Base-by-base conservation (phyloP, 2,888 invertebrate species). In the Hartigia nigra region DNA sequence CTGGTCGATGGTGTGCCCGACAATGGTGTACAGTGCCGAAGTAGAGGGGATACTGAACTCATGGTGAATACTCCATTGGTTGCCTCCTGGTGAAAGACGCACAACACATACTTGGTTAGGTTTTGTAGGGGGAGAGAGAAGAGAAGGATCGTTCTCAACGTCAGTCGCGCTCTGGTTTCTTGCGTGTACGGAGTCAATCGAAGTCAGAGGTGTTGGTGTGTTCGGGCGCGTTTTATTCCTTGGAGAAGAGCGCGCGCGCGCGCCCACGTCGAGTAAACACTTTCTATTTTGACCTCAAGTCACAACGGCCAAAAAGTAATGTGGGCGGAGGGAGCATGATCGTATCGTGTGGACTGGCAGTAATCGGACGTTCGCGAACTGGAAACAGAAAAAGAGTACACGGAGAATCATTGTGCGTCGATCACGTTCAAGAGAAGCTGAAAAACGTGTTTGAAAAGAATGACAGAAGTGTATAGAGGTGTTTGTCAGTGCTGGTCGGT, bases 281-380 rank as follows among this genome's bases (percentile, higher is more conserved):
- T 89, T 89, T 89, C 89, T 88, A 88, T 82, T 88, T 83, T 87
- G 88, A 88, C 87, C 88, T 88, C 88, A 84, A 81, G 77, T 75
- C 75, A 39, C 75, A 76, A 11, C 31, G 72, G 12, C 72, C 31
- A 34, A 72, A 72, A 72, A 55, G 55, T 55, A 23, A 55, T 55
- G 55, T 55, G 23, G 55, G 55, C 23, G 14, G 55, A 55, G 23
- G 9, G 55, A 23, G 23, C 23, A 9, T 9, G 55, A 55, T 55
- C 23, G 9, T 55, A 55, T 55, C 55, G 23, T 9, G 55, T 9
- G 55, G 55, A 55, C 23, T 55, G 9, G 55, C 55, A 23, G 14
- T 55, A 55, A 55, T 55, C 55, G 55, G 55, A 23, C 23, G 55
- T 55, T 55, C 23, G 55, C 55, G 55, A 23, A 55, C 9, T 23